Base-by-base conservation (phyloP, 2,113 vertebrate genomes). In the Centropus unirufus region DNA sequence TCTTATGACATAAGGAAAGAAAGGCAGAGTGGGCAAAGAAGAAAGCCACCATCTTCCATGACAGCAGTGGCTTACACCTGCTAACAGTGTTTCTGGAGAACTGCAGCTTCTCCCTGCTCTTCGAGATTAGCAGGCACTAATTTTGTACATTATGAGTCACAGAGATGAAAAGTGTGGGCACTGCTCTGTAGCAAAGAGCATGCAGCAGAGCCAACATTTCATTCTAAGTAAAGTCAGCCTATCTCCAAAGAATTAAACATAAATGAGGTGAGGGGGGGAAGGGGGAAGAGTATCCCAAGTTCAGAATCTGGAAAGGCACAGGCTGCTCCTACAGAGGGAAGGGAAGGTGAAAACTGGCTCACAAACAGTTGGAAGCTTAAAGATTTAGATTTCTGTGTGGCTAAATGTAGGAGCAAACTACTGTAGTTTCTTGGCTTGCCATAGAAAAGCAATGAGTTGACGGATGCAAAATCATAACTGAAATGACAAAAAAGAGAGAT, bases 281-380 rank as follows among this genome's bases (percentile, higher is more conserved):
- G 42, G 42, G 44, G 44, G 44, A 34, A 14, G n/a, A 92, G 32
- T 74, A 88, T 93, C 92, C 83, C 74, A 91, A 87, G 89, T 91
- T n/a, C 51, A 9, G 46, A 95, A 92, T 95, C 95, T 92, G 93
- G 90, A 95, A 87, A 95, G 74, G 88, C 52, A 42, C 74, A 93
- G 84, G 72, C 92, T 96, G 88, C 51, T 96, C 91, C 92, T 91
- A 96, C 16, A 91, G 93, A 93, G 73, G 55, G 69, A 95, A 89
- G 91, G 79, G 78, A 95, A 93, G 82, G 73, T 49, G 44, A 87
- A 80, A 90, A 91, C 72, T 51, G n/a, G 52, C 77, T 94, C 86
- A 64, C 74, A 90, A 93, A 95, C 64, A 80, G 79, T 46, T 9
- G 5, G 90, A 89, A 92, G 42, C 42, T 51, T 86, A 42, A 86